A percentile compares a stretch with the other conserved stretches of the same genome.
Conservation (phyloP, 2,888 invertebrate species). For the Hypomecis atomaria region DNA sequence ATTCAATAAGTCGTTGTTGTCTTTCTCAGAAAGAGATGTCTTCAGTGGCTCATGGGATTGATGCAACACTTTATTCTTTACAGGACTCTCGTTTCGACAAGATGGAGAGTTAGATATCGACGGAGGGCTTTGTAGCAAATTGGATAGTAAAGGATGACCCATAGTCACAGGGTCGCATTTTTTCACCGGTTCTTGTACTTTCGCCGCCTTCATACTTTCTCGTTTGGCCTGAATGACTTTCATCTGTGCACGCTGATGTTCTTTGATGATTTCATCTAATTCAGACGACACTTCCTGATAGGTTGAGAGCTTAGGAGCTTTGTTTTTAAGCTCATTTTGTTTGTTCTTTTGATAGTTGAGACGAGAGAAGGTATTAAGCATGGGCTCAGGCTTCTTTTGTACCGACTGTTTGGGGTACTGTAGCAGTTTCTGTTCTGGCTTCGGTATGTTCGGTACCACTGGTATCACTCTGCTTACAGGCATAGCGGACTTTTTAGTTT, state of each 20-base stretch:
- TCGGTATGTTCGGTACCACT: conserved; percentile 42
- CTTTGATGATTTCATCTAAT: conserved; percentile 39
- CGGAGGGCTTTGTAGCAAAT: conserved; percentile 14
- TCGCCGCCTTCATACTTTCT: conserved; percentile 2
- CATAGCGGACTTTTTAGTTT: conserved; percentile 8
- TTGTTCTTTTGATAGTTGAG: conserved; percentile 75
- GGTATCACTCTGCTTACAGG: conserved; percentile 47
- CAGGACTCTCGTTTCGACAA: not conserved
- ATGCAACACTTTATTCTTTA: conserved; percentile 3
- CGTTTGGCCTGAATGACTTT: conserved; percentile 22
- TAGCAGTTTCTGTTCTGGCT: conserved; percentile 47
- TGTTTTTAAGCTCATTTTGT: conserved; percentile 58
- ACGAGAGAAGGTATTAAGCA: conserved; percentile 74
- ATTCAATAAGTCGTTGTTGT: conserved; percentile 63
- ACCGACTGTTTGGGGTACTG: conserved; percentile 63
- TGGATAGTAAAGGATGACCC: conserved; percentile 13
- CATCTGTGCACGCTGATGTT: conserved; percentile 26
- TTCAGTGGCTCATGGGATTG: conserved; percentile 12
- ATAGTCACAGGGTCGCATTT: not conserved
- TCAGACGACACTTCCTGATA: conserved; percentile 36
- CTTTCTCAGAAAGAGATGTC: conserved; percentile 56
- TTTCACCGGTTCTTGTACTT: conserved; percentile 2
- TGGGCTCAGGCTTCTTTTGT: conserved; percentile 64
- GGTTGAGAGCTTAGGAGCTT: conserved; percentile 35
- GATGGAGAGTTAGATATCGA: not conserved